Evolutionary conservation across 1,140 invertebrate genomes (phyloP).

Genomic region (Zaprionus vittiger): DNA sequence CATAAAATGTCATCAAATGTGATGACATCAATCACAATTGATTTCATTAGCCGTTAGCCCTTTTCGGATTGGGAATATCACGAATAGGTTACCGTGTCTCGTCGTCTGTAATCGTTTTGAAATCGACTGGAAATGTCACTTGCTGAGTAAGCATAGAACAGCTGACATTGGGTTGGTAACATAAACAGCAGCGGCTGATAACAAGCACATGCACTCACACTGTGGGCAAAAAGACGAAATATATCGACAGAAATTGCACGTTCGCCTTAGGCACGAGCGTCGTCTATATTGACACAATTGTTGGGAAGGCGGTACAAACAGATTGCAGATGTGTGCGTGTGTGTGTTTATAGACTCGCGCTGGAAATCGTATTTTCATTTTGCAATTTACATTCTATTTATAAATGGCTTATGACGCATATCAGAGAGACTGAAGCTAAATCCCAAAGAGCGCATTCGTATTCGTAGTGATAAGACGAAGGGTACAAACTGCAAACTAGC

Average conservation of each 20-base stretch:
- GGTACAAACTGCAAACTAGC: conserved; percentile 19
- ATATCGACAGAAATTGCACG: neutral
- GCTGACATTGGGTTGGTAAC: conserved; percentile 48
- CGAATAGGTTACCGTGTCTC: neutral
- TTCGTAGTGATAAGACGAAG: conserved; percentile 51
- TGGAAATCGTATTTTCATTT: conserved; percentile 19
- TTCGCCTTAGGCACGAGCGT: neutral
- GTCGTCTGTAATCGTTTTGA: conserved; percentile 20
- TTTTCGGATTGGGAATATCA: neutral
- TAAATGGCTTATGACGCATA: conserved; percentile 72
- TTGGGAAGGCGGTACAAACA: neutral
- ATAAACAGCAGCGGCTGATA: conserved; percentile 42
- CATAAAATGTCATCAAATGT: neutral
- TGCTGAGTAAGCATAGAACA: conserved; percentile 32
- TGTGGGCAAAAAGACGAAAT: neutral
- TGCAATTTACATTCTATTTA: conserved; percentile 55
- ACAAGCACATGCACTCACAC: conserved; percentile 21
- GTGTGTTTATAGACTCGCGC: conserved; percentile 15
- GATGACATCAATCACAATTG: neutral
- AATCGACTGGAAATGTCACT: conserved; percentile 15
- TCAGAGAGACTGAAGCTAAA: conserved; percentile 43
- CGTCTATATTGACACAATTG: conserved; percentile 5
- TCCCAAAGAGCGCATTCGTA: conserved; percentile 17
- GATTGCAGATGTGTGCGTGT: neutral
- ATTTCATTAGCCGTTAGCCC: neutral